Conservation (phyloP, 35 echinoderm and acorn worm species). For the Lytechinus pictus region DNA sequence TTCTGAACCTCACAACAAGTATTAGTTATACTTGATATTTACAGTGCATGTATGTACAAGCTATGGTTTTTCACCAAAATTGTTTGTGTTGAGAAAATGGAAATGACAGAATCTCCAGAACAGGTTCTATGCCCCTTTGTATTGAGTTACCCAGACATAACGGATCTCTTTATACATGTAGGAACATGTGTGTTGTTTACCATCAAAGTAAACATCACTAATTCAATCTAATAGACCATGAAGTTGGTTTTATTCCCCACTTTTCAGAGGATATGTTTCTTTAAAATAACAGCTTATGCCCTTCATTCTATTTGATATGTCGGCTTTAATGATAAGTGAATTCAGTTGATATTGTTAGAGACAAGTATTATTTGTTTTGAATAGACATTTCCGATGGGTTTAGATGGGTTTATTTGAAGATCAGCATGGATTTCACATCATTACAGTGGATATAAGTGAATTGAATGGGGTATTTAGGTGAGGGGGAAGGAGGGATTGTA, state of each 20-base stretch:
- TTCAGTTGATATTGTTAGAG: neutral
- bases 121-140: neutral
- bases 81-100: neutral
- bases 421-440: neutral
- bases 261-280: neutral
- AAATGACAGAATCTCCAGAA: neutral
- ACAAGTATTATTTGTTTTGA: neutral
- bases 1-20: too few species aligned
- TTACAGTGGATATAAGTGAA: neutral
- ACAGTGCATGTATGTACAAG: too few species aligned
- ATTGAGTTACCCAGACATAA: neutral
- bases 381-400: neutral
- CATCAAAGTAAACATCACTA: neutral
- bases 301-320: neutral
- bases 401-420: neutral
- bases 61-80: neutral
- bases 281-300: neutral
- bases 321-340: neutral
- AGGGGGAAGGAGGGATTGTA: neutral
- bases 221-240: neutral
- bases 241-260: neutral
- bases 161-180: neutral
- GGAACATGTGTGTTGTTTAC: neutral
- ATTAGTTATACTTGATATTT: too few species aligned
- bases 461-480: neutral